phyloP scores from a whole-genome alignment of 2,888 invertebrate genomes.

The Acronicta aceris region DNA sequence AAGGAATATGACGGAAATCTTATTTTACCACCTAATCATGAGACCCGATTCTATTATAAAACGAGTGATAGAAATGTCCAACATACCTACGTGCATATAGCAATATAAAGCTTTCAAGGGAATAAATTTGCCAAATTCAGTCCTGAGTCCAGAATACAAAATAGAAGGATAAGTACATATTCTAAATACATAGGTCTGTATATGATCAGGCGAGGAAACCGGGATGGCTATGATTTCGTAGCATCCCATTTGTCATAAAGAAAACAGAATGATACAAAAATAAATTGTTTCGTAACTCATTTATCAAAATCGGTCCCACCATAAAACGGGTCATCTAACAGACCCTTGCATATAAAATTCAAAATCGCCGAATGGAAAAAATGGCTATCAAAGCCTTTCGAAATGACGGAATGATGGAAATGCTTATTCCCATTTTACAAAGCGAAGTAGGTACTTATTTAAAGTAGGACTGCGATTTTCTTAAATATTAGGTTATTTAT shows the following conservation, averaged over 20 bases:
- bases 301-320: conserved; percentile 28
- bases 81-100: no score
- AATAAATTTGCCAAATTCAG: no score
- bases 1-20: no score
- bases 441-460: conserved; percentile 23
- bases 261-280: conserved; percentile 22
- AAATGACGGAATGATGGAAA: conserved; percentile 20
- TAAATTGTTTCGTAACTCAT: conserved; percentile 32
- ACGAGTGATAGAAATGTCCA: no score
- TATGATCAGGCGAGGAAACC: not conserved
- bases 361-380: conserved; percentile 23
- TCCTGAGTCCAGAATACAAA: no score
- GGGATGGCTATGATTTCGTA: conserved; percentile 7
- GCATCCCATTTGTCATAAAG: conserved; percentile 21
- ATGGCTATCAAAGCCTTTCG: conserved; percentile 18
- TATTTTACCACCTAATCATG: no score
- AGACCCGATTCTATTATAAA: no score
- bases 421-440: conserved; percentile 15
- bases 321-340: conserved; percentile 22
- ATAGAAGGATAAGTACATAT: no score
- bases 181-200: no score
- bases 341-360: conserved; percentile 15
- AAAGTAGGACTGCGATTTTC: conserved; percentile 10
- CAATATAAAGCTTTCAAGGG: no score
- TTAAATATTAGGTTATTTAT: conserved; percentile 38